These are phyloP conservation scores for Caenorhabditis drosophilae DNA, from an alignment of 2,888 invertebrate species.

Conservation along the genomic window DNA sequence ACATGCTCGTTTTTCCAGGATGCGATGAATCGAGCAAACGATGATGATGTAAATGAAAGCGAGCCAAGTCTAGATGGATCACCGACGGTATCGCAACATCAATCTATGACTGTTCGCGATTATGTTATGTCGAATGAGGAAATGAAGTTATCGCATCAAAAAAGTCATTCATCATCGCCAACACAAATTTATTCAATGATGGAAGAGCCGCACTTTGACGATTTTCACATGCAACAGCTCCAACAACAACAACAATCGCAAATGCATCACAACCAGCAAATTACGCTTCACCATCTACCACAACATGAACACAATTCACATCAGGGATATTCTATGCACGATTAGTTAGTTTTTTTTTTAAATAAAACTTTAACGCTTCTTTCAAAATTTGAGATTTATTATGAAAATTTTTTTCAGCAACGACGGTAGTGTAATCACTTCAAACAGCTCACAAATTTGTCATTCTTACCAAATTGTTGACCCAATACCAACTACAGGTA, in stretches of 20 bases:
- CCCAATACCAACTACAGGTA: slow-evolving; percentile 27
- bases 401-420: too few relatives aligned
- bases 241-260: too few relatives aligned
- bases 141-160: background rate
- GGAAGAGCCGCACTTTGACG: too few relatives aligned
- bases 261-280: too few relatives aligned
- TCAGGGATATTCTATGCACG: slow-evolving; percentile 1
- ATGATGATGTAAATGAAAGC: slow-evolving; percentile 22
- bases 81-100: background rate
- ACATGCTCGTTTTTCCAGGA: slow-evolving; percentile 5
- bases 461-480: slow-evolving; percentile 16
- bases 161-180: background rate
- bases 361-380: too few relatives aligned
- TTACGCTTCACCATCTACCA: too few relatives aligned
- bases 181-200: too few relatives aligned
- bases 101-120: slow-evolving; percentile 17
- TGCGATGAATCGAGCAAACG: slow-evolving; percentile 11
- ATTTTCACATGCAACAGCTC: too few relatives aligned
- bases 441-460: background rate
- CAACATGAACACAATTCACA: too few relatives aligned
- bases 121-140: slow-evolving; percentile 5
- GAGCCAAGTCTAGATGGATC: slow-evolving; percentile 21
- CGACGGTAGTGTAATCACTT: too few relatives aligned
- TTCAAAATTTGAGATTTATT: too few relatives aligned
- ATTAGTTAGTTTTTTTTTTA: slow-evolving; percentile 16